Evolutionary conservation across 2,113 vertebrate genomes (phyloP), one percentile per base, ranked within the genome.

Genomic region (Athene noctua): DNA sequence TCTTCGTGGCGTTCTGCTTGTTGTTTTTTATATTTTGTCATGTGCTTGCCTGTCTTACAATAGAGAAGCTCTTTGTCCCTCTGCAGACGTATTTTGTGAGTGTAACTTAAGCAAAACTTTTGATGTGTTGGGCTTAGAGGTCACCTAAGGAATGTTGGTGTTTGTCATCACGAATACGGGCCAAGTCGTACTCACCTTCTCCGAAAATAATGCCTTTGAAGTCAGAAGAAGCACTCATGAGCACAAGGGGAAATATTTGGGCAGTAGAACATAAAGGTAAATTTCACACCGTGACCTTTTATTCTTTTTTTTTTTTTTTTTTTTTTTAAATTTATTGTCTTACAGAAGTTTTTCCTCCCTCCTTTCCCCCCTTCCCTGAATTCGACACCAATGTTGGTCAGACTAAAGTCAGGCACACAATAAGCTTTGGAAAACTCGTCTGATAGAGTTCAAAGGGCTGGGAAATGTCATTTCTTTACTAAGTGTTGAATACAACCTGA

Each of bases 41-140:
- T 30, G 74, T 55, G n/a, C 32, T 75, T 29, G 66, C 57, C 40
- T 6, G 0, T 40, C 15, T 88, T 42, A 15, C 73, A 42, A 3
- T 0, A 11, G 70, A 52, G 66, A 15, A 71, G 63, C 44, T 47
- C 34, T 88, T 81, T 73, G 86, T 92, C 82, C 80, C n/a, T 78
- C 81, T 72, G 34, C 80, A 91, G 91, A 22, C 22, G 21, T 74
- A 71, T 79, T 93, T 80, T 61, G 71, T 59, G 80, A 91, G 95
- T 92, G 95, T 88, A 96, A 47, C 90, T 91, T 86, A 88, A 93
- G 94, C 90, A 88, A 85, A 95, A 72, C 78, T 15, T 95, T 80
- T 81, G 86, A 91, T 86, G 86, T 75, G 61, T 9, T 42, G 32
- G 63, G 80, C 74, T 91, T 54, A 44, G 85, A 92, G 83, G 96